phyloP scores from a whole-genome alignment of 1,140 invertebrate species.

The Neuroterus valhalla region DNA sequence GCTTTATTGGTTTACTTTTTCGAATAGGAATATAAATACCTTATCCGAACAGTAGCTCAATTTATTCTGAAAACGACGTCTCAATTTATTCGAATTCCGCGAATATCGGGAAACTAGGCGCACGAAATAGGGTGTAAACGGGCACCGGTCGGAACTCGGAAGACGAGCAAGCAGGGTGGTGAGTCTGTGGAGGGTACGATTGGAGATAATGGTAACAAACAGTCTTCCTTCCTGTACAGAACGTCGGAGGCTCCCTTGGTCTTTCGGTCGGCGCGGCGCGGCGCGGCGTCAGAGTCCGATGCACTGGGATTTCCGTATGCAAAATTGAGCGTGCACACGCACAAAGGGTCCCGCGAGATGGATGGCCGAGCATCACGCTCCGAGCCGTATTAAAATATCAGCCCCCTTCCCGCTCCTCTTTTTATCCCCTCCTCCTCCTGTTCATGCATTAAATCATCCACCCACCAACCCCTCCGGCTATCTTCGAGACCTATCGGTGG shows the following conservation, averaged over 20 bases:
- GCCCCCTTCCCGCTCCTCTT: conserved; percentile 42
- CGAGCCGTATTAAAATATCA: conserved; percentile 67
- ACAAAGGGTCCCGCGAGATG: conserved; percentile 61
- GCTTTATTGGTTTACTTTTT: too few species aligned
- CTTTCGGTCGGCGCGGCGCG: conserved; percentile 36
- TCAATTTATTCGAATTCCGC: conserved; percentile 37
- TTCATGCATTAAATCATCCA: conserved; percentile 62
- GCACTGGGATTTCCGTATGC: conserved; percentile 70
- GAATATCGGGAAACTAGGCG: conserved; percentile 36
- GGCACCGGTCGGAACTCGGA: conserved; percentile 24
- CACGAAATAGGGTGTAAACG: conserved; percentile 46
- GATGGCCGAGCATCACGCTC: conserved; percentile 69
- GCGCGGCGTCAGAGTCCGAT: conserved; percentile 52
- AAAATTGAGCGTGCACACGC: conserved; percentile 68
- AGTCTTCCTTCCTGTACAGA: conserved; percentile 65
- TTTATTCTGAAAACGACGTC: conserved; percentile 1
- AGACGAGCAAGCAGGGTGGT: conserved; percentile 45
- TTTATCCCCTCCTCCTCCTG: conserved; percentile 44
- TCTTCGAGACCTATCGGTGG: conserved; percentile 65
- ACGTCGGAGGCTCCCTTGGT: conserved; percentile 48
- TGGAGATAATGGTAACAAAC: conserved; percentile 64
- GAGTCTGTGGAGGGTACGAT: conserved; percentile 46
- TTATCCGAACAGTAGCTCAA: too few species aligned
- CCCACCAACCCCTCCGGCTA: conserved; percentile 67
- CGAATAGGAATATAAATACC: too few species aligned